Base-by-base conservation (phyloP, 2,888 invertebrate genomes). In the Acronicta alni region DNA sequence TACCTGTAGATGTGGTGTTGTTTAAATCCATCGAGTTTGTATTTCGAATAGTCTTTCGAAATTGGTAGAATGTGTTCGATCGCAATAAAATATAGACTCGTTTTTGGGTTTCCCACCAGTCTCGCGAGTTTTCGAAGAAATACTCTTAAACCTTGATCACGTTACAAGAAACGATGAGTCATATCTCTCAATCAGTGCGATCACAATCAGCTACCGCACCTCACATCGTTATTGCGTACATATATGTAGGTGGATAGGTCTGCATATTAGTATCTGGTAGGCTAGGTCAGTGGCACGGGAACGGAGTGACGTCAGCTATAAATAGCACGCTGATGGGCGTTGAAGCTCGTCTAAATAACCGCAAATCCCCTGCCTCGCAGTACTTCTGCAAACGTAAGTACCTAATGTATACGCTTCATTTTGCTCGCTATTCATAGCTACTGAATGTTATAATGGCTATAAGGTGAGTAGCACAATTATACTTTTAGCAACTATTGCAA, bases 221-320 rank as follows among this genome's bases (percentile, higher is more conserved):
- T 64, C 45, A 30, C 35, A 17, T 57, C 47, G 42, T 58, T 44
- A 49, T 54, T 43, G 32, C 44, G 47, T 48, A 53, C 17, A 58
- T 74, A 45, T 46, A 30, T 54, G 59, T 67, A 60, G 63, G 57
- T 70, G 63, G 41, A 55, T 54, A 57, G 44, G 55, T 64, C 52
- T 70, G 67, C 54, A 65, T 72, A 74, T 77, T 78, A 78, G 81
- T 75, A 75, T 79, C 75, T 79, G 79, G 77, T 85, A 79, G 81
- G 87, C 81, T 88, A 87, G 88, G 89, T 88, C 89, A 89, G 89
- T 88, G 85, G 87, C 87, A 86, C 84, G 83, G 75, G 75, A 80
- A 77, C 72, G 57, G 58, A 68, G 68, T 71, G 63, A 68, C 72
- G 73, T 68, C 47, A 55, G 71, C 79, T 88, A 87, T 85, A 85